Evolutionary conservation across 2,888 invertebrate species (phyloP).

Genomic region (Chelonus formosanus): DNA sequence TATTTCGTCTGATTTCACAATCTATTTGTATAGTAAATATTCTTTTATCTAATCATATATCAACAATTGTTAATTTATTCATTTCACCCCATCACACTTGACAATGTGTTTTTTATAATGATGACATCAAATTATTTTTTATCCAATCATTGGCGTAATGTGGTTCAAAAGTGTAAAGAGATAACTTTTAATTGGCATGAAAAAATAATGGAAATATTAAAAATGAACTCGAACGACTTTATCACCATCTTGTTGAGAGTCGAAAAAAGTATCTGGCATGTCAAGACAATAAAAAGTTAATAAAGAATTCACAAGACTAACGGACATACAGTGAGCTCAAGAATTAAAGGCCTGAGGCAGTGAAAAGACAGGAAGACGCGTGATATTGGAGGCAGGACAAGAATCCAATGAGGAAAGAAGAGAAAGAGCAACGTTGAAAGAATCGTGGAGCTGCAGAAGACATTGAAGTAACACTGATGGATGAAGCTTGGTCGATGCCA

Average conservation of each 20-base stretch:
- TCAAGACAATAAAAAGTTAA: conserved; percentile 17
- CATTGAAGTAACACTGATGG: conserved; percentile 47
- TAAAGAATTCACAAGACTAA: conserved; percentile 22
- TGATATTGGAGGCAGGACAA: conserved; percentile 29
- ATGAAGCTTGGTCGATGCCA: conserved; percentile 45
- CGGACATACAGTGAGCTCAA: conserved; percentile 17
- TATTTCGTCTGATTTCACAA: no score
- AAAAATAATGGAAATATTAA: conserved; percentile 2
- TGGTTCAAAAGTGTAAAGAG: no score
- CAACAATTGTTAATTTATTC: no score
- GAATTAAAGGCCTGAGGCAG: conserved; percentile 32
- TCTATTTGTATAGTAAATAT: no score
- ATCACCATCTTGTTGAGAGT: conserved; percentile 11
- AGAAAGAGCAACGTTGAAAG: conserved; percentile 25
- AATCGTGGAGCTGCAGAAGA: conserved; percentile 31
- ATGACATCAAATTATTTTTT: neutral
- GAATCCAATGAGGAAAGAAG: conserved; percentile 25
- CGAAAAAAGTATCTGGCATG: conserved; percentile 5
- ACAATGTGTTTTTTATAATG: no score
- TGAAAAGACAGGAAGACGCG: conserved; percentile 31
- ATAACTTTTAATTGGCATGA: conserved; percentile 3
- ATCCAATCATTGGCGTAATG: neutral
- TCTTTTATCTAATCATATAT: no score
- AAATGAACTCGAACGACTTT: conserved; percentile 5
- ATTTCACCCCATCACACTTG: no score